Percentiles rank a stretch among this genome's conserved stretches.
Evolutionary conservation across 2,888 invertebrate genomes (phyloP).

Genomic region (Dascillus cervinus): DNA sequence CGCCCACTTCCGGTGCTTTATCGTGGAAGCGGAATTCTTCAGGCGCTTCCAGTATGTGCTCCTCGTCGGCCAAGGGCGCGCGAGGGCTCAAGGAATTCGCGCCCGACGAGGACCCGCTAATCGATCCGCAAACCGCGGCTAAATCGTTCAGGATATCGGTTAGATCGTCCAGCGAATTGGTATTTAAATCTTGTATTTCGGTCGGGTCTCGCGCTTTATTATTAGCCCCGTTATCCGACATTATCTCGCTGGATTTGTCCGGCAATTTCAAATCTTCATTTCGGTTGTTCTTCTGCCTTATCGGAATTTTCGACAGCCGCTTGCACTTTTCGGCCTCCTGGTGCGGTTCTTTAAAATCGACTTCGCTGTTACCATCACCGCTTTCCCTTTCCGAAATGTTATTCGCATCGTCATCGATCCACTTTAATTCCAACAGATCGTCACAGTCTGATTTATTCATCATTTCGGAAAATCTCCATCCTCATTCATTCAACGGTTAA

Average conservation of each 20-base stretch:
- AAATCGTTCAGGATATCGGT: slow-evolving; percentile 9
- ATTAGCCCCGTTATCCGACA: background rate
- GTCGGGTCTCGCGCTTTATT: too few species aligned
- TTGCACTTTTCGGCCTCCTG: slow-evolving; percentile 15
- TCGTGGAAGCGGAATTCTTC: slow-evolving; percentile 24
- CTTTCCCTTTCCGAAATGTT: too few species aligned
- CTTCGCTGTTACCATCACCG: slow-evolving; percentile 21
- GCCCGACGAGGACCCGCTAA: background rate
- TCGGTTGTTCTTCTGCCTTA: slow-evolving; percentile 15
- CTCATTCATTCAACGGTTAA: too few species aligned
- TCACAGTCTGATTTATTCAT: slow-evolving; percentile 1
- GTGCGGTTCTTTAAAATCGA: slow-evolving; percentile 20
- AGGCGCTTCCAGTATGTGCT: slow-evolving; percentile 24
- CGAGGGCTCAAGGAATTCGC: slow-evolving; percentile 9
- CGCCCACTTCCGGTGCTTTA: slow-evolving; percentile 13
- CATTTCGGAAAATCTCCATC: too few species aligned
- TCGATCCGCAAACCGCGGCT: slow-evolving; percentile 1
- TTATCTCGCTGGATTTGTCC: background rate
- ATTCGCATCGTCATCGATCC: slow-evolving; percentile 6
- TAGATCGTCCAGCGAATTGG: slow-evolving; percentile 2
- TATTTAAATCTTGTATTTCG: background rate
- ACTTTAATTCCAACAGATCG: slow-evolving; percentile 9
- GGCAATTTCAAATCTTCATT: too few species aligned
- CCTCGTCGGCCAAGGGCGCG: slow-evolving; percentile 8
- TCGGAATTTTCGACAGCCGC: slow-evolving; percentile 17